Conservation (phyloP, 2,113 vertebrate genomes). For the Larimichthys polyactis region DNA sequence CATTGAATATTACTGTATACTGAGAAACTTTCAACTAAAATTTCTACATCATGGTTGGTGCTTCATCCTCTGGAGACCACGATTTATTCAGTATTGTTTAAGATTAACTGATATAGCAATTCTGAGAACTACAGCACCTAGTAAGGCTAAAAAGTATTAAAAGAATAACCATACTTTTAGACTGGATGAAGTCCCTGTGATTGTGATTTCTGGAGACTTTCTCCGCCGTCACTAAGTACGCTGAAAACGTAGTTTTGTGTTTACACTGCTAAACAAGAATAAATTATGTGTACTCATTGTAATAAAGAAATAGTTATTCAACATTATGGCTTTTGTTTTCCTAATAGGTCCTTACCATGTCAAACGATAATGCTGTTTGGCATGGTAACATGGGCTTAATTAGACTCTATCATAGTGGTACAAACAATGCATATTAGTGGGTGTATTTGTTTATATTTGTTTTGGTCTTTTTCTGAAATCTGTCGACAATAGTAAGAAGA, state of each 20-base stretch:
- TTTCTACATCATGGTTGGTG: not conserved
- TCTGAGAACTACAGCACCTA: no score
- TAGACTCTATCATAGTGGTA: not conserved
- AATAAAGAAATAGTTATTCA: not conserved
- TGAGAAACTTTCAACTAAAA: no score
- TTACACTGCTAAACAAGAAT: not conserved
- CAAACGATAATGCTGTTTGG: not conserved
- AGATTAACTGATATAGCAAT: not conserved
- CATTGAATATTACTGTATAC: no score
- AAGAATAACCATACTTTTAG: not conserved
- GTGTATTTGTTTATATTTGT: no score
- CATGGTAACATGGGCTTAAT: not conserved
- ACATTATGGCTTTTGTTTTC: not conserved
- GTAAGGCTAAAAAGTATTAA: not conserved
- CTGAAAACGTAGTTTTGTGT: not conserved
- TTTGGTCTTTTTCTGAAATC: not conserved
- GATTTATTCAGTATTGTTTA: not conserved
- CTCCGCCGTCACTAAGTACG: not conserved
- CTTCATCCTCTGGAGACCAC: not conserved
- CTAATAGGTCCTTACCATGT: not conserved
- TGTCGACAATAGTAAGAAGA: not conserved
- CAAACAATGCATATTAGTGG: not conserved
- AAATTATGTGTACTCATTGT: not conserved
- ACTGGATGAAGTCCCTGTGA: no score
- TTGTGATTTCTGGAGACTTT: not conserved